Percentiles rank a stretch among this genome's conserved stretches.
phyloP scores from a whole-genome alignment of 2,797 vertebrate genomes.

The Sylvilagus floridanus region DNA sequence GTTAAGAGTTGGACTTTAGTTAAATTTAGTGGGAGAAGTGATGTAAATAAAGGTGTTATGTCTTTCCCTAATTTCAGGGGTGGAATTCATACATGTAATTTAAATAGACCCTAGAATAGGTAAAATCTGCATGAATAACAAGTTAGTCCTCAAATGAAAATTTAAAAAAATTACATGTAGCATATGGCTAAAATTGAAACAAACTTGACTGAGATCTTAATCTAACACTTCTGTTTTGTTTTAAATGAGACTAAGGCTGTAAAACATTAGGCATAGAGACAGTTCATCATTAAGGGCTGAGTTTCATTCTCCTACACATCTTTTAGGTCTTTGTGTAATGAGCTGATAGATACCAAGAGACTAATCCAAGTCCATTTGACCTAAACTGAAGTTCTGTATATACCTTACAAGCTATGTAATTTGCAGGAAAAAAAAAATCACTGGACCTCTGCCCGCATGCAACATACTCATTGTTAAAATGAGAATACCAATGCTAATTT shows the following conservation, averaged over 20 bases:
- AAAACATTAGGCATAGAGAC: background rate
- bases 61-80: background rate
- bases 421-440: background rate
- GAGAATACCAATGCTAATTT: background rate
- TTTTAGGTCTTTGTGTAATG: background rate
- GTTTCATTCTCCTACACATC: background rate
- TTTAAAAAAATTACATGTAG: background rate
- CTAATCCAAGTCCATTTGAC: background rate
- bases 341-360: background rate
- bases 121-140: background rate
- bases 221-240: background rate
- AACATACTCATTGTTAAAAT: background rate
- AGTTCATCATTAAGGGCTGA: background rate
- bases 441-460: background rate
- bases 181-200: background rate
- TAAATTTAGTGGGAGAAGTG: slow-evolving; percentile 3
- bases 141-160: background rate
- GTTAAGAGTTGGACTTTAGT: background rate
- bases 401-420: background rate
- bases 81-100: background rate
- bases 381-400: background rate
- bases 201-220: background rate
- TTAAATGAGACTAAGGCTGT: background rate
- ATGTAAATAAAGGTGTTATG: background rate
- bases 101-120: background rate